Evolutionary conservation across 2,888 invertebrate species (phyloP), one percentile per base, ranked within the genome.

Genomic region (Sarcophaga variegata): DNA sequence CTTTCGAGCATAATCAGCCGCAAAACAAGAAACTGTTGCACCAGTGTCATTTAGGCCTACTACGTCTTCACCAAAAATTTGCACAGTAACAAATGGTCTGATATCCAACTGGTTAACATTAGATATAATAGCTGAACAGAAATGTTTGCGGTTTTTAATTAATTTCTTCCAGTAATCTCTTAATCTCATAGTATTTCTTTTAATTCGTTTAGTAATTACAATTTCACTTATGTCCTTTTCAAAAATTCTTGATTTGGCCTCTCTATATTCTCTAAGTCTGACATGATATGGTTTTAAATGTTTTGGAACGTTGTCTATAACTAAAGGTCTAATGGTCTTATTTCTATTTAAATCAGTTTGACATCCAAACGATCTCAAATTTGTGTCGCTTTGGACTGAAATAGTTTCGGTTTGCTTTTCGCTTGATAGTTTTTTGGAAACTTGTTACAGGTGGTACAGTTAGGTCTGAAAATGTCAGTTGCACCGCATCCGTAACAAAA

Each of bases 81-180:
- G 25, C 12, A 69, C 69, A 4, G 78, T 22, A 4, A 69, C 14
- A 70, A 70, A 78, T 12, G 69, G 67, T 70, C 69, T 11, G 17
- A 69, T 59, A 63, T 78, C 69, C 8, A 12, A 70, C 22, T 70
- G 12, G 5, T 54, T 54, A 4, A 4, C 12, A 49, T 70, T 47
- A 47, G 63, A 75, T 22, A 75, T 20, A 20, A 75, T 20, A 63
- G 74, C 74, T 20, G 63, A 63, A 63, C 74, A 75, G 22, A 47
- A n/a, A n/a, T 47, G 27, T 49, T 72, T 45, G 4, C 25, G n/a
- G 0, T 62, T 62, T 62, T 37, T 62, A 17, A n/a, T 12, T 62
- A n/a, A 45, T n/a, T 10, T 47, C 27, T 47, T 62, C 47, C 25
- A 25, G 25, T 25, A 25, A 25, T 69, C 20, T 10, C 47, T 17